These are phyloP conservation scores for Hassar affinis DNA, from an alignment of 2,113 vertebrate species.

Conservation along the genomic window DNA sequence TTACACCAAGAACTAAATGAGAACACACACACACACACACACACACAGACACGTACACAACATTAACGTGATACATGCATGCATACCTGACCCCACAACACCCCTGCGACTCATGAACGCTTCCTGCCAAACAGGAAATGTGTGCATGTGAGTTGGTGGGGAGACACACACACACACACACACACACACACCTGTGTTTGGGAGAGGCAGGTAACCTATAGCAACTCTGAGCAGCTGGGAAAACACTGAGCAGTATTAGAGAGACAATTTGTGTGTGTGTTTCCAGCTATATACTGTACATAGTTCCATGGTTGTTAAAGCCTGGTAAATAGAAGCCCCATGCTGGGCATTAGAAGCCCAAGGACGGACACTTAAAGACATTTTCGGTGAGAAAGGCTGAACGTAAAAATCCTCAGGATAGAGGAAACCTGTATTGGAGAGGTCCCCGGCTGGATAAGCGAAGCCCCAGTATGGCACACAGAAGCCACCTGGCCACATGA, in stretches of 20 bases:
- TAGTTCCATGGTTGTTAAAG: not conserved
- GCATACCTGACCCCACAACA: slow-evolving; percentile 3
- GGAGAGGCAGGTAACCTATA: slow-evolving; percentile 56
- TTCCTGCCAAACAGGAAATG: slow-evolving; percentile 70
- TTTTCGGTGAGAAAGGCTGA: not conserved
- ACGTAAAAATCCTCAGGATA: not conserved
- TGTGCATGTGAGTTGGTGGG: slow-evolving; percentile 1
- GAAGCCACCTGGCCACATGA: not conserved
- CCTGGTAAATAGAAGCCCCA: not conserved
- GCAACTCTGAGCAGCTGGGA: slow-evolving; percentile 45
- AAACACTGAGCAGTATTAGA: not conserved
- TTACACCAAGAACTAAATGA: not conserved
- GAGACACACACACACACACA: slow-evolving; percentile 62
- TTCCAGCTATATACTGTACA: not conserved
- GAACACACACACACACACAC: slow-evolving; percentile 4
- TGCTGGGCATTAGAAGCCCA: not conserved
- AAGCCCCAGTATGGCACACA: not conserved
- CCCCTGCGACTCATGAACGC: slow-evolving; percentile 3
- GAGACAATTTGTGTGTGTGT: not conserved
- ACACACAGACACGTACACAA: not conserved
- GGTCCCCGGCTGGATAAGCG: not conserved
- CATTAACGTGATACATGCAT: not conserved
- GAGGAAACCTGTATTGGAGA: not conserved
- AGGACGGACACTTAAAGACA: not conserved
- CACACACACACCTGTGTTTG: slow-evolving; percentile 61